Evolutionary conservation across 2,797 vertebrate species (phyloP).

Genomic region (Steatocranus sp.): DNA sequence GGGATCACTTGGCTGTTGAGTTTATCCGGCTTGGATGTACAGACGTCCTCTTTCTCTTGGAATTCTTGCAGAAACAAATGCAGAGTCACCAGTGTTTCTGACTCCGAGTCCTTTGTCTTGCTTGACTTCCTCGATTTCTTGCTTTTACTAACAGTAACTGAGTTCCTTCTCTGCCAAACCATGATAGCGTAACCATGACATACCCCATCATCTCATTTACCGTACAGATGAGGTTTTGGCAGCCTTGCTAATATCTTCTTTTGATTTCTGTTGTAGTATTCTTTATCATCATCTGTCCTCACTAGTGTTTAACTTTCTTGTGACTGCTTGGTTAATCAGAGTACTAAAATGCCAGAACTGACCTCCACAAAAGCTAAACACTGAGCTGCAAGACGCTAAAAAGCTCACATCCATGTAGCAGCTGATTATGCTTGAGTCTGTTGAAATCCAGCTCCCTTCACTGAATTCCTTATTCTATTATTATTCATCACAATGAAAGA

Average conservation of each 20-base stretch:
- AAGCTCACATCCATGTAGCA: not conserved
- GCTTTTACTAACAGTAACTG: not conserved
- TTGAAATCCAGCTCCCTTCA: not conserved
- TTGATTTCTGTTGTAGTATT: not conserved
- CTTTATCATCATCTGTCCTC: rapidly evolving
- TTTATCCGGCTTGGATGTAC: not conserved
- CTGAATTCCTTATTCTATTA: not conserved
- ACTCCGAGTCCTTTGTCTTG: not conserved
- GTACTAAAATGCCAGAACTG: not conserved
- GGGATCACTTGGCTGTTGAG: not conserved
- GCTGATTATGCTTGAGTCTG: not conserved
- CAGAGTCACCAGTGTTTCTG: not conserved
- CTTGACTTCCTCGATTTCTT: not conserved
- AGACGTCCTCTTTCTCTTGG: not conserved
- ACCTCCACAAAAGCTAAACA: not conserved
- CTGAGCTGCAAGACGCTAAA: not conserved
- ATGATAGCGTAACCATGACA: not conserved
- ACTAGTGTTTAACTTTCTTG: not conserved
- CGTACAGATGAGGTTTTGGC: not conserved
- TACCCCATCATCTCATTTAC: not conserved
- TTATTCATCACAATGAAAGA: not conserved
- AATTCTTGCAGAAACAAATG: not conserved
- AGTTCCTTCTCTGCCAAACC: not conserved
- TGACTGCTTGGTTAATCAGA: not conserved
- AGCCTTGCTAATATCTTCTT: not conserved